phyloP scores from a whole-genome alignment of 30 jellyfish, hydroid and myxozoan genomes.

The Turritopsis rubra region DNA sequence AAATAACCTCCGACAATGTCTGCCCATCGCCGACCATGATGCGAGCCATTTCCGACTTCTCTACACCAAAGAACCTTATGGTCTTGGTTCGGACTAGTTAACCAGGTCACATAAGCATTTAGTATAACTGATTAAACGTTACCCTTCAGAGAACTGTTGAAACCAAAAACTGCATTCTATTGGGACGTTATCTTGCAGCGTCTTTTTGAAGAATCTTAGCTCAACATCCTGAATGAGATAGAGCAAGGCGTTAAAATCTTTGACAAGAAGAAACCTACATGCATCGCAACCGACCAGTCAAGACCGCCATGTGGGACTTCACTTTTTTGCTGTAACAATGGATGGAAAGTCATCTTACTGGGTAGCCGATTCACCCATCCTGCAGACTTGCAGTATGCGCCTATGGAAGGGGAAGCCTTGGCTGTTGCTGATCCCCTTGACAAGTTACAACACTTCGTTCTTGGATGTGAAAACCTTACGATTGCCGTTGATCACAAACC shows the following conservation, averaged over 20 bases:
- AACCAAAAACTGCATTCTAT: neutral
- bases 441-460: constrained; percentile 30
- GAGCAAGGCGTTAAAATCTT: constrained; percentile 16
- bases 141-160: neutral
- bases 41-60: neutral
- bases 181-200: neutral
- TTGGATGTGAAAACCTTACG: constrained; percentile 20
- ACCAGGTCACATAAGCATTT: neutral
- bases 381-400: constrained; percentile 30
- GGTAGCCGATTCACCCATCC: constrained; percentile 35
- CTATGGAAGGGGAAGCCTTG: constrained; percentile 34
- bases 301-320: neutral
- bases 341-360: constrained; percentile 12
- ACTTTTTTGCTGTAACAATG: constrained; percentile 25
- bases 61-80: neutral
- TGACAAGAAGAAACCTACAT: constrained; percentile 11
- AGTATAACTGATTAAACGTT: constrained; percentile 4
- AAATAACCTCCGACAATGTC: neutral
- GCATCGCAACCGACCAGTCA: constrained; percentile 27
- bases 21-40: neutral
- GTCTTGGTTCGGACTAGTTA: constrained; percentile 1
- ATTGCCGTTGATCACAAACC: constrained; percentile 30
- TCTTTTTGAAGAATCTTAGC: constrained; percentile 14
- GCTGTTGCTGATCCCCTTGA: constrained; percentile 31
- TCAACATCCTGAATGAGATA: constrained; percentile 12